Evolutionary conservation across 2,888 invertebrate genomes (phyloP).

Genomic region (Eubasilissa splendida): DNA sequence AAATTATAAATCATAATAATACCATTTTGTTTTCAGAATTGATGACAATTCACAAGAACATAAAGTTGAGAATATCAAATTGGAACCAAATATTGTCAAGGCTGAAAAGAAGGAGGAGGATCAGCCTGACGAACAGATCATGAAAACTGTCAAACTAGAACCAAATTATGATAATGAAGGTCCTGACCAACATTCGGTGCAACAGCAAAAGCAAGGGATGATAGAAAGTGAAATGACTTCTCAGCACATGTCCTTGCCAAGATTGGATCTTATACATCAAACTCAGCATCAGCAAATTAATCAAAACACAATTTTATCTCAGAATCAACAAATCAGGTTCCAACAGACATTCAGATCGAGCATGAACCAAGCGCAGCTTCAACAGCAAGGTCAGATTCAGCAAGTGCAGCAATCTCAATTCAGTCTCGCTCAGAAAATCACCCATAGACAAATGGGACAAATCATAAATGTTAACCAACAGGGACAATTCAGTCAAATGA

Average conservation of each 20-base stretch:
- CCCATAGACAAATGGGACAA: slow-evolving; percentile 47
- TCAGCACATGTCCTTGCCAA: slow-evolving; percentile 49
- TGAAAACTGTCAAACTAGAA: slow-evolving; percentile 53
- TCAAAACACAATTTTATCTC: slow-evolving; percentile 42
- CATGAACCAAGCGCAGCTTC: slow-evolving; percentile 43
- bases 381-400: slow-evolving; percentile 50
- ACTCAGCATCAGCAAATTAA: slow-evolving; percentile 33
- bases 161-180: slow-evolving; percentile 45
- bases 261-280: slow-evolving; percentile 50
- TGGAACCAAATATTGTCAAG: slow-evolving; percentile 54
- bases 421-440: slow-evolving; percentile 54
- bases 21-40: slow-evolving; percentile 41
- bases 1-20: not conserved
- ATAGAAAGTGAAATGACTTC: slow-evolving; percentile 38
- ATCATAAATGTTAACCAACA: slow-evolving; percentile 50
- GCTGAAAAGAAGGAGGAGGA: slow-evolving; percentile 57
- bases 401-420: slow-evolving; percentile 61
- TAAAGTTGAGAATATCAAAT: slow-evolving; percentile 45
- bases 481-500: slow-evolving; percentile 54
- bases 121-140: slow-evolving; percentile 37
- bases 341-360: slow-evolving; percentile 52
- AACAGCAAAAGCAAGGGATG: slow-evolving; percentile 33
- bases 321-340: slow-evolving; percentile 50
- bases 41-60: slow-evolving; percentile 46
- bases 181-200: slow-evolving; percentile 32